Percentiles rank a stretch among this genome's conserved stretches.
These are phyloP conservation scores for Percina caprodes DNA, from an alignment of 2,113 vertebrate species.

Conservation along the genomic window DNA sequence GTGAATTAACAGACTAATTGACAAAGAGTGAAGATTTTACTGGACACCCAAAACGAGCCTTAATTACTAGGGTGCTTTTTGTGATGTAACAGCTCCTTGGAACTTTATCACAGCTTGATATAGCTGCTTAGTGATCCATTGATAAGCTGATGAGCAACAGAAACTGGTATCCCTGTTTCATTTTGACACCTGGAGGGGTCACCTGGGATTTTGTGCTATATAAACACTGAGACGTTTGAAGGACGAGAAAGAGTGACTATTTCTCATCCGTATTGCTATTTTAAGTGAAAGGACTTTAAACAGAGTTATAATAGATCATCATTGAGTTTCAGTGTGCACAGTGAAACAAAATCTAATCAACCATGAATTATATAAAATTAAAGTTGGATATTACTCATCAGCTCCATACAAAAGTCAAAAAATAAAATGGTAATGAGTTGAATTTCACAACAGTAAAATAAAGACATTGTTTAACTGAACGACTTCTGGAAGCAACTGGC, in stretches of 20 bases:
- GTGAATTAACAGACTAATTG: neutral
- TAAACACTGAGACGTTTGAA: neutral
- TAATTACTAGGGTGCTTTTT: neutral
- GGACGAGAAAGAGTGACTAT: slow-evolving; percentile 2
- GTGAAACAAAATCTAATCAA: neutral
- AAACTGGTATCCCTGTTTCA: neutral
- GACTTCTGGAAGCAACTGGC: neutral
- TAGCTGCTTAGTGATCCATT: neutral
- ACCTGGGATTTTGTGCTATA: neutral
- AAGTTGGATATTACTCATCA: neutral
- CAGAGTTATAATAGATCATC: neutral
- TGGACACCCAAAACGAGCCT: neutral
- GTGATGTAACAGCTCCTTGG: neutral
- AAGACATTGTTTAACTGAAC: neutral
- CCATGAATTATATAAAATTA: neutral
- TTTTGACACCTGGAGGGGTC: neutral
- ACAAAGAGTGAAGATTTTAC: neutral
- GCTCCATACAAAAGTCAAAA: neutral
- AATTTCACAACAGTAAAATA: neutral
- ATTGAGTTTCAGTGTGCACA: neutral
- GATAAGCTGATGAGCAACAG: neutral
- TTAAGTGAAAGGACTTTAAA: neutral
- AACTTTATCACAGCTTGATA: slow-evolving; percentile 6
- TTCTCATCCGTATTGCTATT: slow-evolving; percentile 8
- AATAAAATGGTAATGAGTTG: neutral